Conservation (phyloP, 2,113 vertebrate species). For the Kryptolebias marmoratus region DNA sequence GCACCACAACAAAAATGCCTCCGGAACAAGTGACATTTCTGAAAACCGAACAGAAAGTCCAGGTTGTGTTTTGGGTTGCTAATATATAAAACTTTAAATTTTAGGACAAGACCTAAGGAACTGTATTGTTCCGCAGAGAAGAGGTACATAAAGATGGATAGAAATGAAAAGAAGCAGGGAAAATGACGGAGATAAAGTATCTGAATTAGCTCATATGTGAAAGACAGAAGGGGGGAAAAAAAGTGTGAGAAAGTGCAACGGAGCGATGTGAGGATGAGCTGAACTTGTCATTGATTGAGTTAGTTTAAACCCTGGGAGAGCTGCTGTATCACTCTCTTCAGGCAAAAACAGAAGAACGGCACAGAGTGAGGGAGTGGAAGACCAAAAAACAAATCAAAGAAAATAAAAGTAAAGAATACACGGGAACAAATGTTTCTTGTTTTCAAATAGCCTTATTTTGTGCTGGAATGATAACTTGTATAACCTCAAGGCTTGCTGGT, state of each 20-base stretch:
- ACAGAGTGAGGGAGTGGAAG: background rate
- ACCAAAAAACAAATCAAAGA: background rate
- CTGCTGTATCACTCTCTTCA: conserved; percentile 22
- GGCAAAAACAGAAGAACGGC: conserved; percentile 5
- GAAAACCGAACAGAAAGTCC: background rate
- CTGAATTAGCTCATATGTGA: conserved; percentile 17
- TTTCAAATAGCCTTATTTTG: conserved; percentile 48
- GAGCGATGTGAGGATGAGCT: conserved; percentile 6
- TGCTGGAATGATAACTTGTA: conserved; percentile 45
- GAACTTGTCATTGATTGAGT: conserved; percentile 23
- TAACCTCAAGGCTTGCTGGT: conserved; percentile 38
- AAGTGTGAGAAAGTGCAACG: background rate
- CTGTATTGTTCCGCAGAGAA: background rate
- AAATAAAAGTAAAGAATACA: conserved; percentile 5
- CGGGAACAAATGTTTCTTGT: conserved; percentile 4
- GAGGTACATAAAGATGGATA: background rate
- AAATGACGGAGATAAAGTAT: background rate
- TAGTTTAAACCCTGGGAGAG: conserved; percentile 5
- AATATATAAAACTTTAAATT: conserved; percentile 13
- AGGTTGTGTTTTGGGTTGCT: background rate
- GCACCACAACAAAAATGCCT: too few species aligned
- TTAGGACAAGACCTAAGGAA: background rate
- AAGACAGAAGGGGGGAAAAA: background rate
- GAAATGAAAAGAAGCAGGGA: background rate
- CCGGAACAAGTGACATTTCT: too few species aligned